These are phyloP conservation scores for Myiozetetes cayanensis DNA, from an alignment of 2,113 vertebrate species.

Conservation along the genomic window DNA sequence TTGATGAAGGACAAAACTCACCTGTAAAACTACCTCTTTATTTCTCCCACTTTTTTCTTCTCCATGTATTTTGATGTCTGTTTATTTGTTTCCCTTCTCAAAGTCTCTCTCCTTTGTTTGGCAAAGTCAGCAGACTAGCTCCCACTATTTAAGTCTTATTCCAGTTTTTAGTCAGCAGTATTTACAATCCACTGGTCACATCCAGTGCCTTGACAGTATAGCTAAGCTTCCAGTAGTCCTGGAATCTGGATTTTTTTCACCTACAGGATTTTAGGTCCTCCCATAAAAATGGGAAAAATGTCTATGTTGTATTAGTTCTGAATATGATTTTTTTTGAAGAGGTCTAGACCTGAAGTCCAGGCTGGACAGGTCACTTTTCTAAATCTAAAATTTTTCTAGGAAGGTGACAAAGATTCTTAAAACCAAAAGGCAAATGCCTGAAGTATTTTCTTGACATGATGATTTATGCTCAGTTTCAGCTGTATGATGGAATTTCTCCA, in stretches of 20 bases:
- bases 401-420: background rate
- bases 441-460: background rate
- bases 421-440: background rate
- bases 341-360: background rate
- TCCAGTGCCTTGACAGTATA: background rate
- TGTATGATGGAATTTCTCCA: background rate
- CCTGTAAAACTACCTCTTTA: background rate
- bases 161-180: background rate
- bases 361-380: background rate
- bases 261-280: background rate
- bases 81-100: background rate
- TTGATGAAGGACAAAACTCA: background rate
- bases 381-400: background rate
- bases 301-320: background rate
- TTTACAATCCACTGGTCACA: background rate
- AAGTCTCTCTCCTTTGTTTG: background rate
- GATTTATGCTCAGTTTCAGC: background rate
- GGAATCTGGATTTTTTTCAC: background rate
- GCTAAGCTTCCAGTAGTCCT: background rate
- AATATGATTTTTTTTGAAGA: background rate
- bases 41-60: accelerated
- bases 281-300: background rate
- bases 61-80: background rate
- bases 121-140: background rate
- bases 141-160: background rate